Conservation (phyloP, 2,113 vertebrate species). For the Gracilinanus agilis region DNA sequence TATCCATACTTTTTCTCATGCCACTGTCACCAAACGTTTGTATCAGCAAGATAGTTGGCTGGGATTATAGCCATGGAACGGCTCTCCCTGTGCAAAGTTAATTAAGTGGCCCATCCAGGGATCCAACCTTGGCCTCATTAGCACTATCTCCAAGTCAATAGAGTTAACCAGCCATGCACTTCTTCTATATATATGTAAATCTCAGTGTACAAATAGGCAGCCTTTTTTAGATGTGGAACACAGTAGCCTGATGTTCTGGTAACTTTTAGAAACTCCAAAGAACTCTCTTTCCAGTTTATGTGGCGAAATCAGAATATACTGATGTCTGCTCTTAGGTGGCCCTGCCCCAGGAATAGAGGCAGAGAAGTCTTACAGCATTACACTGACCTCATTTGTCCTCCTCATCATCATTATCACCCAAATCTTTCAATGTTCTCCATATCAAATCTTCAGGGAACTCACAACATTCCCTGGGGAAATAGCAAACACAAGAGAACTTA, state of each 20-base stretch:
- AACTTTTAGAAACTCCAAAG: slow-evolving; percentile 1
- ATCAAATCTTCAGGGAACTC: neutral
- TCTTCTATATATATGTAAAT: slow-evolving; percentile 6
- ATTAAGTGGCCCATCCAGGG: neutral
- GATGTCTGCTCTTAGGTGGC: neutral
- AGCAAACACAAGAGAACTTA: neutral
- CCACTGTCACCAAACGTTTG: neutral
- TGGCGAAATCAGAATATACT: neutral
- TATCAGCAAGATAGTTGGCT: neutral
- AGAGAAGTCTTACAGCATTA: neutral
- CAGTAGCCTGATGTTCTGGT: neutral
- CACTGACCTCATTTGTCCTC: neutral
- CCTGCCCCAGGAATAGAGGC: neutral
- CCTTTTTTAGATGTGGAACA: neutral
- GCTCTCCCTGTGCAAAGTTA: neutral
- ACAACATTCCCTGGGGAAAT: neutral
- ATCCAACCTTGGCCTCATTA: neutral
- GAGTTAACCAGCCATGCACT: neutral
- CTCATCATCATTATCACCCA: neutral
- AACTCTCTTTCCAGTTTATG: neutral
- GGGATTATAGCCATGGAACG: neutral
- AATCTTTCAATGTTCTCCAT: neutral
- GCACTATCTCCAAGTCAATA: neutral
- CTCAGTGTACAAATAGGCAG: neutral
- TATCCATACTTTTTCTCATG: neutral